phyloP scores from a whole-genome alignment of 2,888 invertebrate genomes.

The Zonitis immaculata region DNA sequence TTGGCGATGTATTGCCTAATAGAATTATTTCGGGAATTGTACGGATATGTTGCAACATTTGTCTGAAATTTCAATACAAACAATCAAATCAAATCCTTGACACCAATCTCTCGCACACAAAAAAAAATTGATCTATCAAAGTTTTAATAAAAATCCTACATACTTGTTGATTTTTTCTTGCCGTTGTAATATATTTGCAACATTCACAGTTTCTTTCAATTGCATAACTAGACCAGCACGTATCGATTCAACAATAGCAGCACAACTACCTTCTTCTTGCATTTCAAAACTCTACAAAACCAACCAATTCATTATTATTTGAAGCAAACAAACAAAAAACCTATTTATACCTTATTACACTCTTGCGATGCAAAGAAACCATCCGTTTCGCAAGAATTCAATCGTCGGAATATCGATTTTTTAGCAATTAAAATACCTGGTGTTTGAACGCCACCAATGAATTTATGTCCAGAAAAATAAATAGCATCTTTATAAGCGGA shows the following conservation, averaged over 20 bases:
- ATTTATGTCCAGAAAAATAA: constrained; percentile 86
- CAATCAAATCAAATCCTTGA: constrained; percentile 25
- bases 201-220: constrained; percentile 74
- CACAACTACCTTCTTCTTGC: constrained; percentile 71
- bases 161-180: constrained; percentile 73
- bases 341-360: constrained; percentile 44
- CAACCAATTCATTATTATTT: too few species aligned
- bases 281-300: constrained; percentile 53
- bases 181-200: constrained; percentile 64
- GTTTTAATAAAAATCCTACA: constrained; percentile 39
- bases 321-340: too few species aligned
- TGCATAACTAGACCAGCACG: constrained; percentile 82
- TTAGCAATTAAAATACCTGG: constrained; percentile 68
- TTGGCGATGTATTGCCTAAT: constrained; percentile 65
- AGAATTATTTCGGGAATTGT: constrained; percentile 76
- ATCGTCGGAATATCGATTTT: constrained; percentile 53
- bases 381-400: constrained; percentile 42
- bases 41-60: constrained; percentile 72
- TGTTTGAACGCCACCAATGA: constrained; percentile 85
- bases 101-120: constrained; percentile 22
- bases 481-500: constrained; percentile 82
- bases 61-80: constrained; percentile 56
- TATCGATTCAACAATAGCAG: constrained; percentile 75
- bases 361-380: constrained; percentile 45
- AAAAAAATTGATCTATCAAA: constrained; percentile 19